Conservation (phyloP, 64 coral and sea anemone genomes). For the Orbicella faveolata region DNA sequence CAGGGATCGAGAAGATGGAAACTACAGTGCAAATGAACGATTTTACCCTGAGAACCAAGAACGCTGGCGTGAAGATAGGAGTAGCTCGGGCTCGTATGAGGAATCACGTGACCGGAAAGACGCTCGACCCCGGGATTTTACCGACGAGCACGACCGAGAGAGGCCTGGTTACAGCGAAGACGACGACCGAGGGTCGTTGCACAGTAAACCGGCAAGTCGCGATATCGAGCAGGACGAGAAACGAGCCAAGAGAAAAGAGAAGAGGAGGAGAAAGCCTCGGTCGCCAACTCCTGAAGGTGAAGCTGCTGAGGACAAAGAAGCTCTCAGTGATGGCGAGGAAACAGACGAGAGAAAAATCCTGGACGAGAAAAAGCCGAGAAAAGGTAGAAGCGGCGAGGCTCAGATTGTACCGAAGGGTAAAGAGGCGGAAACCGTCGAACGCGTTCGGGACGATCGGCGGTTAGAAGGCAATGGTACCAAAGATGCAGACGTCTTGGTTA, state of each 20-base stretch:
- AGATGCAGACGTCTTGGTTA: not conserved
- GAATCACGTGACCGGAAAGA: slow-evolving; percentile 68
- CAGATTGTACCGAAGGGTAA: slow-evolving; percentile 5
- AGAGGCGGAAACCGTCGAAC: slow-evolving; percentile 7
- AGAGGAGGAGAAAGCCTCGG: slow-evolving; percentile 43
- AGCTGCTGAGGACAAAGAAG: slow-evolving; percentile 27
- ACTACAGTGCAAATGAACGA: slow-evolving; percentile 72
- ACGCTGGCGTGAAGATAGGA: slow-evolving; percentile 76
- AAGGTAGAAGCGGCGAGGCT: slow-evolving; percentile 2
- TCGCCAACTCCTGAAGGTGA: slow-evolving; percentile 33
- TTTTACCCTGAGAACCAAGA: slow-evolving; percentile 68
- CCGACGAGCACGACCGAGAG: slow-evolving; percentile 51
- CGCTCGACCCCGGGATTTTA: slow-evolving; percentile 20
- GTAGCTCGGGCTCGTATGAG: slow-evolving; percentile 81
- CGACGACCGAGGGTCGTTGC: slow-evolving; percentile 48
- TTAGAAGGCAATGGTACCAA: not conserved
- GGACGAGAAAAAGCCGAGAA: slow-evolving; percentile 18
- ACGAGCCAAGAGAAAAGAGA: slow-evolving; percentile 62
- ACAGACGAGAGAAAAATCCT: not conserved
- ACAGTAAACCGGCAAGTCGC: slow-evolving; percentile 18
- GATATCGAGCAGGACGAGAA: slow-evolving; percentile 54
- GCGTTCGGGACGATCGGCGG: not conserved
- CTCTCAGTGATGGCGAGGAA: not conserved
- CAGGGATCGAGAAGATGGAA: slow-evolving; percentile 65
- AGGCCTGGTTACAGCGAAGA: slow-evolving; percentile 45